Evolutionary conservation across 2,888 invertebrate species (phyloP).

Genomic region (Spatulosminthurus flaviceps): DNA sequence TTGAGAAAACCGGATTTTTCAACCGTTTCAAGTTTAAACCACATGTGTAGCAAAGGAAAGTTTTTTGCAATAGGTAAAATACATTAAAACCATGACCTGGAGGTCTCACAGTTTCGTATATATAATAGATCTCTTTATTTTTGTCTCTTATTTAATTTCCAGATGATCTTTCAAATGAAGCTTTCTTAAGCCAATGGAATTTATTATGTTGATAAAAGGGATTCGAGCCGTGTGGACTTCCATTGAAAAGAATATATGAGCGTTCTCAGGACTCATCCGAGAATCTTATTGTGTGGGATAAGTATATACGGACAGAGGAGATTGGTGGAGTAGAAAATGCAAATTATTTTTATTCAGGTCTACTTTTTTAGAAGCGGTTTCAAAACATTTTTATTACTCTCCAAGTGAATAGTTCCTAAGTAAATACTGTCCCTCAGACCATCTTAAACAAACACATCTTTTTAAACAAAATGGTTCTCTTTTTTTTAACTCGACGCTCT

Average conservation of each 20-base stretch:
- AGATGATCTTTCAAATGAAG: neutral
- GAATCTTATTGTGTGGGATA: neutral
- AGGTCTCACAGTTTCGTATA: neutral
- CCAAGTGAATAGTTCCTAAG: conserved; percentile 28
- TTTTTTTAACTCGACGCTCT: neutral
- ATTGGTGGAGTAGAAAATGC: conserved; percentile 26
- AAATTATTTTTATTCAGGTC: conserved; percentile 37
- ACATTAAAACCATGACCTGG: neutral
- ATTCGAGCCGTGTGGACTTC: neutral
- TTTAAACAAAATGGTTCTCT: no score
- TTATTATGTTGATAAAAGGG: neutral
- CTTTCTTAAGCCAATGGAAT: neutral
- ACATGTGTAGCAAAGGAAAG: neutral
- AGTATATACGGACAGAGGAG: neutral
- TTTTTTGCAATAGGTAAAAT: neutral
- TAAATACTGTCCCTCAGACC: conserved; percentile 21
- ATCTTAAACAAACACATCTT: conserved; percentile 32
- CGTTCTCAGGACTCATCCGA: neutral
- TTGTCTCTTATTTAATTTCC: neutral
- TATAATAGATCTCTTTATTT: neutral
- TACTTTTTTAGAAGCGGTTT: neutral
- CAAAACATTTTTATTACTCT: conserved; percentile 36
- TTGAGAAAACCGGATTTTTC: conserved; percentile 42
- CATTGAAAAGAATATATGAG: neutral
- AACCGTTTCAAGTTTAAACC: neutral